Evolutionary conservation across 2,113 vertebrate species (phyloP).

Genomic region (Cromileptes altivelis): DNA sequence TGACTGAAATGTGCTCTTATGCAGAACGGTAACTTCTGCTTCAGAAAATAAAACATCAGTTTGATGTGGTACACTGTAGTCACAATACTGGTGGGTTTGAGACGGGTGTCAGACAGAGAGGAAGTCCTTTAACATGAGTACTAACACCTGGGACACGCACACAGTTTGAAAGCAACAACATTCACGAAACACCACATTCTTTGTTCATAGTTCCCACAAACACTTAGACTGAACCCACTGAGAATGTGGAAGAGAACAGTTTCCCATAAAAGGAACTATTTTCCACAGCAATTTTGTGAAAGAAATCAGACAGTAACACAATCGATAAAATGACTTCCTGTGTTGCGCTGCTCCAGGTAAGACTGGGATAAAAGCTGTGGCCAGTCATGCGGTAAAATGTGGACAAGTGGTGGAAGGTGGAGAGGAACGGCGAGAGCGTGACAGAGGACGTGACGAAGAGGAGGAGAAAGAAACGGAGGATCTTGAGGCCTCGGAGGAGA

Average conservation of each 20-base stretch:
- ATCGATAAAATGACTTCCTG: neutral
- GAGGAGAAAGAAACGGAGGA: conserved; percentile 77
- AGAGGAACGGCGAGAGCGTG: conserved; percentile 25
- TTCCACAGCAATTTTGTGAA: neutral
- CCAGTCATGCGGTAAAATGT: neutral
- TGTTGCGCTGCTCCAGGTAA: conserved; percentile 26
- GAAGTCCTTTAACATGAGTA: conserved; percentile 32
- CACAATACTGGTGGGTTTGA: neutral
- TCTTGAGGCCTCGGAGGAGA: conserved; percentile 66
- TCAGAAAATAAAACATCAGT: neutral
- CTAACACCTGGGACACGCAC: conserved; percentile 3
- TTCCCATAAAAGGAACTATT: neutral
- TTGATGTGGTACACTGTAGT: conserved; percentile 4
- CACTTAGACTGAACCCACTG: neutral
- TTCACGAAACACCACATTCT: neutral
- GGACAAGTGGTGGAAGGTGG: neutral
- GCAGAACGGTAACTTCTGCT: neutral
- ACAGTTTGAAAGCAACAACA: neutral
- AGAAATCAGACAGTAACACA: neutral
- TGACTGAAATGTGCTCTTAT: neutral
- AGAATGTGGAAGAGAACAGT: neutral
- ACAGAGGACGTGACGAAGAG: conserved; percentile 78
- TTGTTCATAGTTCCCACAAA: conserved; percentile 13
- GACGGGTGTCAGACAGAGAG: conserved; percentile 23
- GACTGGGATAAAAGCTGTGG: neutral